These are phyloP conservation scores for Odontesthes bonariensis DNA, from an alignment of 2,113 vertebrate genomes.

Conservation along the genomic window DNA sequence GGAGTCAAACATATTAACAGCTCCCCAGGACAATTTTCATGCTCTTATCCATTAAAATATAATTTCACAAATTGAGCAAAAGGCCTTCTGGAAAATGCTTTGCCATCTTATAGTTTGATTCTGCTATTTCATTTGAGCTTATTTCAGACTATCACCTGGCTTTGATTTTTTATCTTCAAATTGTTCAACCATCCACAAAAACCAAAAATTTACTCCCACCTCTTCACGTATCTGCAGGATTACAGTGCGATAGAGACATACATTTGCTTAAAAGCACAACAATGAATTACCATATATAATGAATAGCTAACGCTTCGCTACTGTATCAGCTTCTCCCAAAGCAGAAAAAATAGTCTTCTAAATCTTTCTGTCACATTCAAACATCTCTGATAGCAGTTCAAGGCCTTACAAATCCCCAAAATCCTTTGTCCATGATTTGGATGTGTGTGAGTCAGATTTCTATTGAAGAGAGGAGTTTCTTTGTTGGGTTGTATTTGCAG, in stretches of 20 bases:
- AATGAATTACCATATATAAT: not conserved
- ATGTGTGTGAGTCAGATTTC: constrained; percentile 58
- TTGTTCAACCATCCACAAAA: too few species aligned
- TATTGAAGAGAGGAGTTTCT: constrained; percentile 49
- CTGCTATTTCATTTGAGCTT: too few species aligned
- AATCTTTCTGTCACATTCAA: constrained; percentile 33
- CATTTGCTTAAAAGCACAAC: not conserved
- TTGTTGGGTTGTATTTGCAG: constrained; percentile 25
- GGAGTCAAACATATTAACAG: too few species aligned
- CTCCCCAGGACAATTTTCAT: too few species aligned
- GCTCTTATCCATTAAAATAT: too few species aligned
- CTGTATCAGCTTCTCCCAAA: not conserved
- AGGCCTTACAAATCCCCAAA: constrained; percentile 42
- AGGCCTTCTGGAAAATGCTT: too few species aligned
- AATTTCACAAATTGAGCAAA: too few species aligned
- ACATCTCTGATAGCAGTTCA: constrained; percentile 39
- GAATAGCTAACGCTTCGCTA: not conserved
- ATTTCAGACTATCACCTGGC: too few species aligned
- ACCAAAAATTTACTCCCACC: too few species aligned
- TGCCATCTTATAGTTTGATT: too few species aligned
- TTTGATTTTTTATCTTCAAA: too few species aligned
- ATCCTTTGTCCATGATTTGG: constrained; percentile 52
- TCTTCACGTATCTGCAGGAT: too few species aligned
- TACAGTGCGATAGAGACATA: not conserved
- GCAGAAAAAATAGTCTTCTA: constrained; percentile 26